These are phyloP conservation scores for Thelaira solivaga DNA, from an alignment of 2,888 invertebrate species.

Conservation along the genomic window DNA sequence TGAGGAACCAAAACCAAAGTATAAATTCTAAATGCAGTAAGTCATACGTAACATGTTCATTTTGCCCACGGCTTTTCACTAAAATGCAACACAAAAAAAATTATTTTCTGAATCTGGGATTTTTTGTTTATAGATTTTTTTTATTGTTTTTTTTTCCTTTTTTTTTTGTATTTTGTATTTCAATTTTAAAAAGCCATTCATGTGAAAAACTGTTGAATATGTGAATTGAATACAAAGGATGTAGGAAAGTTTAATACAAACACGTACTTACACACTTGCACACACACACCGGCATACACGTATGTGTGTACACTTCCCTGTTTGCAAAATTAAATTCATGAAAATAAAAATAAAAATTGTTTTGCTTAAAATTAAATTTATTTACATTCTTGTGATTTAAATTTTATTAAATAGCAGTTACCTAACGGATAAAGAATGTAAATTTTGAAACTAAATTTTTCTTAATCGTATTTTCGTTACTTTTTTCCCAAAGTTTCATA, in stretches of 20 bases:
- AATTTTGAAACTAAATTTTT: too few species aligned
- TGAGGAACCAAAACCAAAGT: background rate
- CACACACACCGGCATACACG: background rate
- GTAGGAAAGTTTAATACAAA: background rate
- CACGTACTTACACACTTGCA: background rate
- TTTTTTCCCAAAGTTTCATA: too few species aligned
- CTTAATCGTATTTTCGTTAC: too few species aligned
- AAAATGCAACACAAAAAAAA: background rate
- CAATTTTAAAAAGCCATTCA: slow-evolving; percentile 17
- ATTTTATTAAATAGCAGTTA: too few species aligned
- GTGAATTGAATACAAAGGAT: slow-evolving; percentile 18
- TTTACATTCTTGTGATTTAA: too few species aligned
- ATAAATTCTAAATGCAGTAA: background rate
- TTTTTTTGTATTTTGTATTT: background rate
- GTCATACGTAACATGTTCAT: slow-evolving; percentile 9
- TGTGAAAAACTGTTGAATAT: slow-evolving; percentile 35
- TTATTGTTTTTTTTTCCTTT: too few species aligned
- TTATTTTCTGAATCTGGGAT: background rate
- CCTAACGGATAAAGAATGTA: too few species aligned
- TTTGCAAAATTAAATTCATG: too few species aligned
- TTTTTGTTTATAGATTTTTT: background rate
- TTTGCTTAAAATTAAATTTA: too few species aligned
- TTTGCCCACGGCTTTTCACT: slow-evolving; percentile 11
- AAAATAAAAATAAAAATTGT: too few species aligned
- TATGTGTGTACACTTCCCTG: too few species aligned